These are phyloP conservation scores for Drosophila sechellia DNA, from an alignment of 1,140 invertebrate species.

Conservation along the genomic window DNA sequence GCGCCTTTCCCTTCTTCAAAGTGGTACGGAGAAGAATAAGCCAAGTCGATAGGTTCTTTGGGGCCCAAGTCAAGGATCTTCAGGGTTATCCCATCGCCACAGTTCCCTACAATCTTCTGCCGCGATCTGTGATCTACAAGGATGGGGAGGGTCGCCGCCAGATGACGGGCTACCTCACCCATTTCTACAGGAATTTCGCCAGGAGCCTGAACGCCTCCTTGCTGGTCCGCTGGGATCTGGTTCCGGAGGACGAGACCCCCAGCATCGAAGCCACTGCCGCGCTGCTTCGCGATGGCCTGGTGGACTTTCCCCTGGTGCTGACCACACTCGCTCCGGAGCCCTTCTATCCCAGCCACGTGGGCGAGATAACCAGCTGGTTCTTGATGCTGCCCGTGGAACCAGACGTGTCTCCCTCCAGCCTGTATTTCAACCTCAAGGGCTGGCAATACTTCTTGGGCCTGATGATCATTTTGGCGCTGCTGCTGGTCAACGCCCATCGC, in stretches of 20 bases:
- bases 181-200: constrained; percentile 46
- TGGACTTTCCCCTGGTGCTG: constrained; percentile 41
- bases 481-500: constrained; percentile 22
- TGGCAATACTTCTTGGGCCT: constrained; percentile 12
- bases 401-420: constrained; percentile 5
- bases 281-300: not conserved
- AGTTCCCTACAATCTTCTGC: constrained; percentile 42
- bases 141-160: constrained; percentile 30
- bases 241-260: constrained; percentile 6
- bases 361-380: constrained; percentile 50
- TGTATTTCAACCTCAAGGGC: constrained; percentile 11
- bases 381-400: constrained; percentile 52
- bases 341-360: constrained; percentile 15
- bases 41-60: constrained; percentile 19
- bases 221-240: constrained; percentile 10
- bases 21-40: constrained; percentile 5
- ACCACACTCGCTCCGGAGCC: constrained; percentile 7
- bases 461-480: constrained; percentile 26
- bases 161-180: constrained; percentile 40
- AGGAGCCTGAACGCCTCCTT: constrained; percentile 35
- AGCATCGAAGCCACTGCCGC: not conserved
- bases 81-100: constrained; percentile 29
- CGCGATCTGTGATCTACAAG: constrained; percentile 39
- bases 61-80: constrained; percentile 37
- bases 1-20: constrained; percentile 46